Base-by-base conservation (phyloP, 2,888 invertebrate genomes). In the Germaria angustata region DNA sequence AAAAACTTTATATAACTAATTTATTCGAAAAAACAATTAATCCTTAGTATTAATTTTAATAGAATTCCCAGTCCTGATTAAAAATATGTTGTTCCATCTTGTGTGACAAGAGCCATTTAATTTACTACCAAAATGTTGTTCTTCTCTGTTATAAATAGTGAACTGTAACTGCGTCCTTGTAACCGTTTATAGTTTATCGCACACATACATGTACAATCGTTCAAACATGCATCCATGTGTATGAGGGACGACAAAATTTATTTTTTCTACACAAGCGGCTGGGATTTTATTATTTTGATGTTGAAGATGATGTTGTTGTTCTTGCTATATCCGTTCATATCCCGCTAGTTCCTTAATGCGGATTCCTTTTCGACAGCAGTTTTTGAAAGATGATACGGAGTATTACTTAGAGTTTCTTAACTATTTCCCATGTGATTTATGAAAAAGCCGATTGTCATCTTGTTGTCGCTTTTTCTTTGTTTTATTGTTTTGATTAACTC, bases 111-210 rank as follows among this genome's bases (percentile, higher is more conserved):
- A n/a, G n/a, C n/a, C n/a, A n/a, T n/a, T n/a, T n/a, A n/a, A n/a
- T n/a, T n/a, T n/a, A n/a, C n/a, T 13, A 13, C 5, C 39, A 39
- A 3, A 39, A 46, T 44, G 8, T 55, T 55, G 65, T 36, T 46
- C 75, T 17, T 51, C 17, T 34, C 77, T 77, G 77, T 8, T 2
- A 53, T 53, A 61, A 69, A 61, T 34, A 51, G 24, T 24, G 41
- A 73, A 57, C 15, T 59, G 15, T 51, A 28, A 28, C 3, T 28
- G 63, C 75, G 65, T 44, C 80, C 75, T 76, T 81, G 71, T 76
- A 76, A 76, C 75, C 44, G 65, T 71, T 81, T 76, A 44, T 51
- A 75, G 55, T 55, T 53, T 71, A 46, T 69, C 34, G 44, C 28
- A 28, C 28, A 28, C 28, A 28, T 6, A 28, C 28, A 28, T 5